Evolutionary conservation across 2,888 invertebrate species (phyloP).

Genomic region (Notodonta dromedarius): DNA sequence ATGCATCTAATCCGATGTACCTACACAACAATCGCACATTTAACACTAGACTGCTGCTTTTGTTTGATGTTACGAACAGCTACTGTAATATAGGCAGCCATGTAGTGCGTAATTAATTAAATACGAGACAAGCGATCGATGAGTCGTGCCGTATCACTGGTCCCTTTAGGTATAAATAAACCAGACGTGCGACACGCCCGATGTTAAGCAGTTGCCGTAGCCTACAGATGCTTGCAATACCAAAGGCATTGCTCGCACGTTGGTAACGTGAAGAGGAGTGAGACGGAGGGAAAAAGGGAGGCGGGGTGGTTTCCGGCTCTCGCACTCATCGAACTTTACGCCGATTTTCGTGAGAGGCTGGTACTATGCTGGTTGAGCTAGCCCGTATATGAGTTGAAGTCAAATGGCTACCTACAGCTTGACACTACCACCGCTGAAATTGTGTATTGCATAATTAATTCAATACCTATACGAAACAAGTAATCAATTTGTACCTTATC

Average conservation of each 20-base stretch:
- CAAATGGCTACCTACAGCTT: too few species aligned
- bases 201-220: constrained; percentile 51
- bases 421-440: too few species aligned
- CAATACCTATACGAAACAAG: constrained; percentile 34
- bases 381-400: too few species aligned
- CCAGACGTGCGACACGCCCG: constrained; percentile 54
- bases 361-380: too few species aligned
- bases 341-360: too few species aligned
- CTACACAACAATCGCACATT: constrained; percentile 51
- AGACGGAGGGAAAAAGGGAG: too few species aligned
- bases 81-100: constrained; percentile 24
- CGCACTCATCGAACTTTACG: too few species aligned
- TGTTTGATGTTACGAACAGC: constrained; percentile 40
- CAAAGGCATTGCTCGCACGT: too few species aligned
- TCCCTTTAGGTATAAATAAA: constrained; percentile 60
- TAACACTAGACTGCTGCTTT: constrained; percentile 46
- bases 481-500: constrained; percentile 40
- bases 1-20: constrained; percentile 44
- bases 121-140: constrained; percentile 33
- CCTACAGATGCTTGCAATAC: too few species aligned
- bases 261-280: too few species aligned
- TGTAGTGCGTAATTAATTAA: constrained; percentile 10
- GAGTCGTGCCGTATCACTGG: constrained; percentile 44
- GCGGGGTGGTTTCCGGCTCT: too few species aligned
- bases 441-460: constrained; percentile 34